A percentile compares a stretch with the other conserved stretches of the same genome.
Conservation (phyloP, 2,797 vertebrate genomes). For the Margarornis squamiger region DNA sequence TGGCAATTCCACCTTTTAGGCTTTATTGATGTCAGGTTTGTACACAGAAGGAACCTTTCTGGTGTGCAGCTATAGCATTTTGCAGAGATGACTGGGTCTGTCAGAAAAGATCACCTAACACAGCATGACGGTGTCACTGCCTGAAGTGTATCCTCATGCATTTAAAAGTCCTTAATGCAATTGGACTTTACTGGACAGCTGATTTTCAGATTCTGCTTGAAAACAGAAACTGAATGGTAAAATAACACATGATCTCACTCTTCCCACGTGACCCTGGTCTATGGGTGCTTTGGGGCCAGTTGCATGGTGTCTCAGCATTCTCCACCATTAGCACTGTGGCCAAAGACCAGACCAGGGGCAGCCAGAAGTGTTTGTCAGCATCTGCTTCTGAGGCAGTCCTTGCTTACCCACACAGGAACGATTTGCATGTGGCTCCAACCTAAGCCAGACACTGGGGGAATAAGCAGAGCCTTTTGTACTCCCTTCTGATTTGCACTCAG, state of each 20-base stretch:
- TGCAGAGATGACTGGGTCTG: neutral
- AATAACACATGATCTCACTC: fast-evolving
- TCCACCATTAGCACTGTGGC: neutral
- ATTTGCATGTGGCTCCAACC: neutral
- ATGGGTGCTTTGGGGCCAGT: neutral
- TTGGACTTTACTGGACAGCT: neutral
- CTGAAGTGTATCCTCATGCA: neutral
- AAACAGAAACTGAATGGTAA: neutral
- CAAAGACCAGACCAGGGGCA: neutral
- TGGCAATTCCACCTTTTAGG: neutral
- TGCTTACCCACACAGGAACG: neutral
- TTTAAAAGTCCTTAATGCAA: neutral
- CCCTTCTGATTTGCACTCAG: neutral
- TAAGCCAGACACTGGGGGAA: neutral
- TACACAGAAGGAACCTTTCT: neutral
- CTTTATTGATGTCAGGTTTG: neutral
- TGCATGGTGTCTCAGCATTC: neutral
- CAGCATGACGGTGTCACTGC: neutral
- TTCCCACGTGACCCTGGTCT: fast-evolving
- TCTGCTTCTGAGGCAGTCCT: neutral
- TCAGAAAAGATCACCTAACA: neutral
- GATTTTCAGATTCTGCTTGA: neutral
- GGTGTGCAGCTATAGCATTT: neutral
- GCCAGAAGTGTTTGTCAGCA: neutral
- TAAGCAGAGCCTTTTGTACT: neutral